Base-by-base conservation (phyloP, 2,888 invertebrate genomes). In the Lasioglossum malachurum region DNA sequence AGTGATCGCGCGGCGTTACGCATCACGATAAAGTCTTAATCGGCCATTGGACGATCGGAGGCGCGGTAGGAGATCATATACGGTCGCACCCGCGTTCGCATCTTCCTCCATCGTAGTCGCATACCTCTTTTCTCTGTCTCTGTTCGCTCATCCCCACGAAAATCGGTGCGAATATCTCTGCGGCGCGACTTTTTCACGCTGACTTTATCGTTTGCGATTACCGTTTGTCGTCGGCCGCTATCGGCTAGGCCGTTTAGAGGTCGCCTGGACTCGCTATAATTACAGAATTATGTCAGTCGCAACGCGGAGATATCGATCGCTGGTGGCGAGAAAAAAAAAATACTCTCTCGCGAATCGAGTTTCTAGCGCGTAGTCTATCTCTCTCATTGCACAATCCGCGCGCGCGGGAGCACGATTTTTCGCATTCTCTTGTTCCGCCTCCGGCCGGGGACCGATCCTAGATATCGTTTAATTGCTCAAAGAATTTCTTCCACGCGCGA, bases 161-260 rank as follows among this genome's bases (percentile, higher is more conserved):
- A 88, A 84, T 82, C 78, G 23, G 38, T n/a, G 38, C 12, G n/a
- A 19, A 64, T 74, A 81, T 86, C 86, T 71, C 78, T 8, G 31
- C 64, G 57, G n/a, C 74, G 75, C 84, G 86, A 67, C 78, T 85
- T 85, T 89, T 89, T 84, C 82, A 27, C 79, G 53, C 69, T 60
- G 14, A 82, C 38, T 71, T 91, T 92, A 93, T 93, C 93, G 44
- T 78, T n/a, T 77, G 90, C 92, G 93, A 93, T 93, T 92, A 93
- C 81, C 89, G 84, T 82, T 79, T 72, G 57, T 57, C 57, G 57
- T n/a, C 69, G 23, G 79, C 83, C 77, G 79, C 88, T 93, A 92
- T 93, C 93, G 83, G 90, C 93, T 93, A 93, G 94, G 94, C 94
- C 93, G 93, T 93, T 93, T 94, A 93, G 93, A 93, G 94, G 94